Evolutionary conservation across 37 sponge, comb jelly and placozoan species (phyloP).

Genomic region (Petrosia ficiformis): DNA sequence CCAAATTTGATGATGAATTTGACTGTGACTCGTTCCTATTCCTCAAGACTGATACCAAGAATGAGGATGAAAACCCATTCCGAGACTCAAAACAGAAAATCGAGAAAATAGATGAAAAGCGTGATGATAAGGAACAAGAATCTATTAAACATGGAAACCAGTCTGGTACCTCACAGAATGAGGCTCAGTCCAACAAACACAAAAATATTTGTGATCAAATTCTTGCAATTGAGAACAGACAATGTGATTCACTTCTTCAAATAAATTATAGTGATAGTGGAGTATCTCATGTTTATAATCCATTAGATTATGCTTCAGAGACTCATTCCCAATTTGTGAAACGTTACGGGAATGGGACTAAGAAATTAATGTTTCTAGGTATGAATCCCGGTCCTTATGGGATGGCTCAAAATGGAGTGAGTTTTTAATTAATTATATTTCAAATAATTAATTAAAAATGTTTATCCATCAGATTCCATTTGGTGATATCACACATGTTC

Average conservation of each 20-base stretch:
- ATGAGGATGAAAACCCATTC: too few relatives aligned
- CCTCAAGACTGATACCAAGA: too few relatives aligned
- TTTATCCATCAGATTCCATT: conserved; percentile 63
- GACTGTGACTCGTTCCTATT: too few relatives aligned
- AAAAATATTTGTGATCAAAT: background rate
- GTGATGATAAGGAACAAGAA: too few relatives aligned
- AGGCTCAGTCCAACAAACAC: too few relatives aligned
- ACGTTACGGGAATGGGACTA: conserved; percentile 54
- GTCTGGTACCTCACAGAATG: too few relatives aligned
- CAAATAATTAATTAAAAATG: background rate
- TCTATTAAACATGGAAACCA: too few relatives aligned
- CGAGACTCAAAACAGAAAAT: too few relatives aligned
- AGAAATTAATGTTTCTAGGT: conserved; percentile 74
- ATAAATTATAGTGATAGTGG: background rate
- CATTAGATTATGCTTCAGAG: conserved; percentile 73
- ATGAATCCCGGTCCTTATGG: conserved; percentile 94
- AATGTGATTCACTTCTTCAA: background rate
- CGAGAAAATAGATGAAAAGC: too few relatives aligned
- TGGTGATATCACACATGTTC: conserved; percentile 57
- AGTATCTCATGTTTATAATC: conserved; percentile 73
- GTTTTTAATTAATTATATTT: background rate
- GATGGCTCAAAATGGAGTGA: conserved; percentile 92
- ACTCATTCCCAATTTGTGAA: conserved; percentile 65
- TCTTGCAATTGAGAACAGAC: background rate
- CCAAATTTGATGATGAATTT: too few relatives aligned